A percentile compares a stretch with the other conserved stretches of the same genome.
Evolutionary conservation across 2,797 vertebrate species (phyloP).

Genomic region (Parauchenoglanis punctatus): DNA sequence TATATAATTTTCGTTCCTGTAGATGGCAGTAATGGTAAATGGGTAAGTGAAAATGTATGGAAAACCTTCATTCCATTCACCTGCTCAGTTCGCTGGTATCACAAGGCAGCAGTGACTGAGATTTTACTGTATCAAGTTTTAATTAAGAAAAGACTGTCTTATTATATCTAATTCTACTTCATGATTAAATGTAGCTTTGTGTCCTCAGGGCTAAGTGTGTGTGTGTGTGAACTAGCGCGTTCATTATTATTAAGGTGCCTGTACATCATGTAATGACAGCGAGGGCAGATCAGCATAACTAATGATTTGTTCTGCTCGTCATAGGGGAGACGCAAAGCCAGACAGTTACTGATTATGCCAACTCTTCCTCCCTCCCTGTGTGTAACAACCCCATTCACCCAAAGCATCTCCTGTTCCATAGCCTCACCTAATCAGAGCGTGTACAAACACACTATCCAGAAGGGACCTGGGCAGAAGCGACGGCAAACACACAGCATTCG

Average conservation of each 20-base stretch:
- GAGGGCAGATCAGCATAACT: conserved; percentile 49
- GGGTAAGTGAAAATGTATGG: conserved; percentile 25
- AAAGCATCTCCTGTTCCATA: conserved; percentile 44
- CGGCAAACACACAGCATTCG: conserved; percentile 29
- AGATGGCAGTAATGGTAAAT: conserved; percentile 60
- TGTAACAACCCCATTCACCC: conserved; percentile 34
- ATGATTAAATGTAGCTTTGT: conserved; percentile 10
- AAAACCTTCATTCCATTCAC: background rate
- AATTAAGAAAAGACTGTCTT: background rate
- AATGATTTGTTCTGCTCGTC: conserved; percentile 55
- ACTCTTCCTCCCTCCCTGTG: conserved; percentile 31
- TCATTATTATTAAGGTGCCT: conserved; percentile 22
- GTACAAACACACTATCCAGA: conserved; percentile 30
- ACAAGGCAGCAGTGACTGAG: background rate
- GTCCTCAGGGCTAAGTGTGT: background rate
- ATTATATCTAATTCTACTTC: background rate
- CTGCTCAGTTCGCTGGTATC: background rate
- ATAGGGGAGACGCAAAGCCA: conserved; percentile 34
- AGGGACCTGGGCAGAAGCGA: conserved; percentile 34
- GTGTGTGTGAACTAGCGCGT: background rate
- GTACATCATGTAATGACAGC: conserved; percentile 33
- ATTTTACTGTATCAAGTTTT: conserved; percentile 4
- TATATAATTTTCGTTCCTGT: conserved; percentile 53
- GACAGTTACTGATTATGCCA: conserved; percentile 40
- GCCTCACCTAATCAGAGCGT: conserved; percentile 38